A percentile compares a stretch with the other conserved stretches of the same genome.
Conservation (phyloP, 2,113 vertebrate species). For the Cheirogaleus medius region DNA sequence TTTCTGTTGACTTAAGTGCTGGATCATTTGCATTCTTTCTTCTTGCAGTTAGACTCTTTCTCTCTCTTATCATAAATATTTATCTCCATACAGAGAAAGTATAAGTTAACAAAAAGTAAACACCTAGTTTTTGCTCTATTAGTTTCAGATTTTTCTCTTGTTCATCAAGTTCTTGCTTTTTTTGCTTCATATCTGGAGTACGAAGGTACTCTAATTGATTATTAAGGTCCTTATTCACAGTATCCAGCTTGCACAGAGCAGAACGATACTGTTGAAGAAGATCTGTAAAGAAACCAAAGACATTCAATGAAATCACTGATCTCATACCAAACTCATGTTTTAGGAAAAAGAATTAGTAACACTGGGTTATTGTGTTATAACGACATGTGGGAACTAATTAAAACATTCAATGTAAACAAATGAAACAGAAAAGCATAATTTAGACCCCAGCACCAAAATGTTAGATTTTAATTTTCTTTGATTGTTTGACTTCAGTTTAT, state of each 20-base stretch:
- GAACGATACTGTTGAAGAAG: conserved; percentile 86
- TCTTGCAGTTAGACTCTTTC: not conserved
- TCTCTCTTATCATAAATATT: conserved; percentile 16
- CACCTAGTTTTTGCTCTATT: conserved; percentile 89
- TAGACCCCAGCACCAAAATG: not conserved
- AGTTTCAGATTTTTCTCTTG: conserved; percentile 85
- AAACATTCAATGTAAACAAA: not conserved
- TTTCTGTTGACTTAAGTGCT: not conserved
- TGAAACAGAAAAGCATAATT: not conserved
- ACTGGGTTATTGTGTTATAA: not conserved
- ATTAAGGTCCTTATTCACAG: conserved; percentile 77
- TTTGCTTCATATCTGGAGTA: conserved; percentile 84
- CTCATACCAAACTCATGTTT: not conserved
- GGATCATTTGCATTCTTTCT: not conserved
- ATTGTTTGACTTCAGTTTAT: not conserved
- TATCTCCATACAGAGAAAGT: conserved; percentile 32
- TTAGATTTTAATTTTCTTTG: not conserved
- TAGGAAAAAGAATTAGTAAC: not conserved
- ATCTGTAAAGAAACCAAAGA: conserved; percentile 80
- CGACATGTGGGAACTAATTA: not conserved
- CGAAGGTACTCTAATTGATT: conserved; percentile 78
- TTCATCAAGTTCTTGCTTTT: conserved; percentile 83
- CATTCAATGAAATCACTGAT: not conserved
- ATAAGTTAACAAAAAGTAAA: not conserved
- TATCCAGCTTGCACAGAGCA: conserved; percentile 81